phyloP scores from a whole-genome alignment of 1,140 invertebrate species.

The Scaptodrosophila lebanonensis region DNA sequence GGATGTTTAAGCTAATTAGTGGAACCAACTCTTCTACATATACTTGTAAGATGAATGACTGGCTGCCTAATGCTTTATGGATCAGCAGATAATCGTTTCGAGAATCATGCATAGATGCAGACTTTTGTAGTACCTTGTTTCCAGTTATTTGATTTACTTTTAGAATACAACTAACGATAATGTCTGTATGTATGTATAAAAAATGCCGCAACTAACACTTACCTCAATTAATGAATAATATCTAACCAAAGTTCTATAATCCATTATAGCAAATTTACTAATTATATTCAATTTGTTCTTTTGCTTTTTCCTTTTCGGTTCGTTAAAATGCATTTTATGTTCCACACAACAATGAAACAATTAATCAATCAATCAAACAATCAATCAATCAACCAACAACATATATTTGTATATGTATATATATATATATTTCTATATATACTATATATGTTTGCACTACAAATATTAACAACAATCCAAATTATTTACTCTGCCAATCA shows the following conservation, averaged over 20 bases:
- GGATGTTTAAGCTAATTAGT: too few species aligned
- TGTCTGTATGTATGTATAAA: neutral
- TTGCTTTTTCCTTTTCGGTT: conserved; percentile 62
- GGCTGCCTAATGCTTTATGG: too few species aligned
- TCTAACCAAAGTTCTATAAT: conserved; percentile 26
- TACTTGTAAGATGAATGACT: too few species aligned
- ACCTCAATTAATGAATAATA: conserved; percentile 12
- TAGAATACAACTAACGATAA: conserved; percentile 2
- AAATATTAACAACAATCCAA: conserved; percentile 28
- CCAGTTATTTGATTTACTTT: neutral
- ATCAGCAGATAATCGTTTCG: too few species aligned
- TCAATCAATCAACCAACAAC: conserved; percentile 36
- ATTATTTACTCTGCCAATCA: conserved; percentile 12
- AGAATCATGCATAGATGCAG: too few species aligned
- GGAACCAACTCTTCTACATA: too few species aligned
- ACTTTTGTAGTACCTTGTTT: too few species aligned
- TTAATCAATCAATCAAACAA: conserved; percentile 25
- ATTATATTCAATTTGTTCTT: conserved; percentile 59
- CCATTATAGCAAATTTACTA: conserved; percentile 43
- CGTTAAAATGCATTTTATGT: conserved; percentile 50
- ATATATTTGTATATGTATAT: conserved; percentile 48
- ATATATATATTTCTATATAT: too few species aligned
- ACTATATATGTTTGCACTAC: conserved; percentile 34
- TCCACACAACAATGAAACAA: conserved; percentile 53
- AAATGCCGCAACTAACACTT: too few species aligned